Conservation (phyloP, 2,113 vertebrate species). For the Pygoscelis antarcticus region DNA sequence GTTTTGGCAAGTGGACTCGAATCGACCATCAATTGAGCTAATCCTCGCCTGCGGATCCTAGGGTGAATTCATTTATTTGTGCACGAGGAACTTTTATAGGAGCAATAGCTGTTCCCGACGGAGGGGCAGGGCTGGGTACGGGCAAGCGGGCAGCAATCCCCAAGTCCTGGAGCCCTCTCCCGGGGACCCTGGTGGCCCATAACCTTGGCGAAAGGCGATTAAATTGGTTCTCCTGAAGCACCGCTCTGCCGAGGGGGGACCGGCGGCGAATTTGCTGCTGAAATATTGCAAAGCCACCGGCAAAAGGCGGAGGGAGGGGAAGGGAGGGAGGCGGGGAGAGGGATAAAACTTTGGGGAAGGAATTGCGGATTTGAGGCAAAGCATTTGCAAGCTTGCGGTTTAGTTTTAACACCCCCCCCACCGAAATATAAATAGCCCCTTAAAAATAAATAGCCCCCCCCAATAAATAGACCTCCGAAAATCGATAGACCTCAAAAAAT, state of each 20-base stretch:
- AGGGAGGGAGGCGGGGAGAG: too few relatives aligned
- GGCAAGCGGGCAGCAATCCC: background rate
- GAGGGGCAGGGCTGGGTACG: background rate
- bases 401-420: background rate
- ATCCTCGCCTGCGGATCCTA: background rate
- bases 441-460: too few relatives aligned
- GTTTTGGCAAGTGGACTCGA: conserved; percentile 43
- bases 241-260: background rate
- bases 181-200: background rate
- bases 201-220: background rate
- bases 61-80: background rate
- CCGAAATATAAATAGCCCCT: too few relatives aligned
- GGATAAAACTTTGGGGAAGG: background rate
- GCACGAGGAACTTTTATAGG: background rate
- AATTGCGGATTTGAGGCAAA: background rate
- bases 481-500: too few relatives aligned
- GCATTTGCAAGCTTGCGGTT: background rate
- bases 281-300: background rate
- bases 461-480: too few relatives aligned
- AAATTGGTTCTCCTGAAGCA: background rate
- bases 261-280: background rate
- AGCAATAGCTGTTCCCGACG: background rate
- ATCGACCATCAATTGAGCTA: background rate
- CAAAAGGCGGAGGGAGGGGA: background rate
- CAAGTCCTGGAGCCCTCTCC: background rate